These are phyloP conservation scores for Gasteruption jaculator DNA, from an alignment of 2,888 invertebrate species.

Conservation along the genomic window DNA sequence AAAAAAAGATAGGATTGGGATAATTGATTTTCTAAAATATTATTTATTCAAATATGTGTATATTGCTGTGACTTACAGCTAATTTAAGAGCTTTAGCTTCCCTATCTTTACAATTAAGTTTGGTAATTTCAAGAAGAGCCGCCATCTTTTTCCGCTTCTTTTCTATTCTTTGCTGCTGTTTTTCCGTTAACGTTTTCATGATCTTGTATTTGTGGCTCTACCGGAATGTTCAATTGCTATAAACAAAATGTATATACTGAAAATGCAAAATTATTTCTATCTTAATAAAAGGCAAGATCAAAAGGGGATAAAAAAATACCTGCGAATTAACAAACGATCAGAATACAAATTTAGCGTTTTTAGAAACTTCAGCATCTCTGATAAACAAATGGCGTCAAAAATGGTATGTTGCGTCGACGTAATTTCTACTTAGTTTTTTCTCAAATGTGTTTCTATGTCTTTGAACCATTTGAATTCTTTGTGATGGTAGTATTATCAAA, in stretches of 20 bases:
- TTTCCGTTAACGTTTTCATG: conserved; percentile 52
- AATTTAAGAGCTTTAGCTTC: conserved; percentile 36
- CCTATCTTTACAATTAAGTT: conserved; percentile 61
- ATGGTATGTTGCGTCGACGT: too few relatives aligned
- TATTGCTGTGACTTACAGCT: conserved; percentile 19
- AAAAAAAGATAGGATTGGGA: background rate
- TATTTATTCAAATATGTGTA: conserved; percentile 1
- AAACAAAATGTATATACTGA: too few relatives aligned
- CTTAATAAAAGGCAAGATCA: too few relatives aligned
- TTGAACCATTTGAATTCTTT: conserved; percentile 13
- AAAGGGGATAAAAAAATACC: too few relatives aligned
- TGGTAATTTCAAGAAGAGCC: conserved; percentile 59
- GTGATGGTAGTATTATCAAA: conserved; percentile 13
- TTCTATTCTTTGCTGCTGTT: conserved; percentile 57
- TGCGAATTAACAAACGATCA: too few relatives aligned
- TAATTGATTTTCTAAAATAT: background rate
- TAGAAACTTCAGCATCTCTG: too few relatives aligned
- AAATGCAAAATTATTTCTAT: too few relatives aligned
- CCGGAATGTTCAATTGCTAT: background rate
- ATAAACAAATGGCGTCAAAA: too few relatives aligned
- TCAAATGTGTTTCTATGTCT: conserved; percentile 10
- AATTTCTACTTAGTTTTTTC: conserved; percentile 6
- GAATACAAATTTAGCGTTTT: too few relatives aligned
- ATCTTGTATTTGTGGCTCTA: conserved; percentile 17
- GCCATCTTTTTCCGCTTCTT: conserved; percentile 63